Evolutionary conservation across 2,113 vertebrate species (phyloP).

Genomic region (Tyto alba): DNA sequence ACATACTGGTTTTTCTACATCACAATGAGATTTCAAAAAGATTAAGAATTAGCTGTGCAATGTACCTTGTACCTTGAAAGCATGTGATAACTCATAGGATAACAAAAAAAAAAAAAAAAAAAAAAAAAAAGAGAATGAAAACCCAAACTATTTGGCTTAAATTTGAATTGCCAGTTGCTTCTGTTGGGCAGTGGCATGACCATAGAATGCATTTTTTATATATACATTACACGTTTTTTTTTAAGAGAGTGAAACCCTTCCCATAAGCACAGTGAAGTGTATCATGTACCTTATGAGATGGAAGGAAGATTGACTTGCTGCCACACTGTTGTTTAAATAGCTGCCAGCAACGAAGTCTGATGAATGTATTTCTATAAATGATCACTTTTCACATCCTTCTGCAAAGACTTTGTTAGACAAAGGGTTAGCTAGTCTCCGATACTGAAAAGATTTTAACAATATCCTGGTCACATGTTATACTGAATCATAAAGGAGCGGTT

Average conservation of each 20-base stretch:
- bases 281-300: background rate
- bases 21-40: background rate
- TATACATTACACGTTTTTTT: background rate
- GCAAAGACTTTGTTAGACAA: background rate
- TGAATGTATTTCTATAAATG: background rate
- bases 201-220: background rate
- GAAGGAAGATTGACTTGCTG: background rate
- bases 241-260: background rate
- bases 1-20: background rate
- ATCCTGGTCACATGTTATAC: background rate
- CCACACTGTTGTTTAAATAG: background rate
- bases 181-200: background rate
- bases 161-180: background rate
- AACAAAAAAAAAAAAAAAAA: background rate
- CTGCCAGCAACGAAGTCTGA: background rate
- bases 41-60: background rate
- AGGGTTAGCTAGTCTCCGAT: background rate
- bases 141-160: background rate
- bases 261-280: background rate
- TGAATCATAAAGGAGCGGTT: background rate
- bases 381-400: background rate
- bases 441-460: background rate
- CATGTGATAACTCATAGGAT: background rate
- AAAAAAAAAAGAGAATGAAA: background rate
- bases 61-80: background rate